Evolutionary conservation across 2,113 vertebrate species (phyloP).

Genomic region (Brachionichthys hirsutus): DNA sequence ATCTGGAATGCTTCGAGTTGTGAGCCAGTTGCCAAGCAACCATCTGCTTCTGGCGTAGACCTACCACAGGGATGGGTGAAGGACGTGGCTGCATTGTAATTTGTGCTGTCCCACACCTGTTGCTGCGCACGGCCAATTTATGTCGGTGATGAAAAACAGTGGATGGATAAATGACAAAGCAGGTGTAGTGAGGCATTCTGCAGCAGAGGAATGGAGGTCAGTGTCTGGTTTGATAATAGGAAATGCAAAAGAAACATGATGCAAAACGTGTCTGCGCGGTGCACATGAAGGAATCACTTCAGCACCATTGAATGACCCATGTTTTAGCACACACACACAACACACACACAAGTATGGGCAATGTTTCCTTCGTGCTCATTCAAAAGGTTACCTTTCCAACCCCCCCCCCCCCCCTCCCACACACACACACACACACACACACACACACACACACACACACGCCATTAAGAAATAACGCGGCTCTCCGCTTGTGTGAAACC

Average conservation of each 20-base stretch:
- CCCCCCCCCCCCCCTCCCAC: no score
- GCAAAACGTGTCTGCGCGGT: background rate
- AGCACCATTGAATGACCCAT: constrained; percentile 38
- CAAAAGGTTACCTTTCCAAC: constrained; percentile 84
- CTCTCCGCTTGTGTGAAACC: constrained; percentile 91
- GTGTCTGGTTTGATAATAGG: no score
- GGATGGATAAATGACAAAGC: constrained; percentile 19
- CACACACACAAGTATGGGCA: constrained; percentile 7
- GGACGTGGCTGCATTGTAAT: constrained; percentile 33
- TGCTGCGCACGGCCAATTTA: constrained; percentile 20
- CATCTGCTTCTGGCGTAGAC: constrained; percentile 51
- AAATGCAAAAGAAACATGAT: background rate
- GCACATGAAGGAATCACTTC: background rate
- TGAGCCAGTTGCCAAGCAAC: constrained; percentile 77
- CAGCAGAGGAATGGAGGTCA: no score
- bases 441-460: no score
- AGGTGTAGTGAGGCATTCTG: background rate
- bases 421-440: no score
- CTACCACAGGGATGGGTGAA: constrained; percentile 47
- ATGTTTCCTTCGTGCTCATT: constrained; percentile 13
- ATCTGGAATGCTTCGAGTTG: constrained; percentile 56
- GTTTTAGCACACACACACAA: constrained; percentile 14
- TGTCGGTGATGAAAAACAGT: constrained; percentile 1
- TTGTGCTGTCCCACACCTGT: constrained; percentile 53
- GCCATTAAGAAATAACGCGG: constrained; percentile 92